phyloP scores from a whole-genome alignment of 2,797 vertebrate species.

The Coreius guichenoti region DNA sequence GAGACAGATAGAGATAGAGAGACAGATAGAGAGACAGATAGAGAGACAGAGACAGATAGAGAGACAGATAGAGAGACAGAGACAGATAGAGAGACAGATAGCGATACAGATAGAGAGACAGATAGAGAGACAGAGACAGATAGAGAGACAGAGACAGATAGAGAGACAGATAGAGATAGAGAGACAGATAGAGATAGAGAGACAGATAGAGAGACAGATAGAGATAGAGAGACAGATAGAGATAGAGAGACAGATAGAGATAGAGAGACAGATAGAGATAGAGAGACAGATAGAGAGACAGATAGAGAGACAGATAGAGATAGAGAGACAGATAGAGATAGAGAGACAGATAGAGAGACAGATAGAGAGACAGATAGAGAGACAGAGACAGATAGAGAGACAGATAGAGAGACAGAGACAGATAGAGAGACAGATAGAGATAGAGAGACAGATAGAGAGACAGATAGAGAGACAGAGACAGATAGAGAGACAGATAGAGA shows the following conservation, averaged over 20 bases:
- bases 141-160: fast-evolving
- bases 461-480: fast-evolving
- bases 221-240: not conserved
- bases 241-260: fast-evolving
- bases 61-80: not conserved
- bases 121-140: not conserved
- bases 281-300: fast-evolving
- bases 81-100: fast-evolving
- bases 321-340: not conserved
- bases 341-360: too few species aligned
- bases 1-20: fast-evolving
- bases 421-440: not conserved
- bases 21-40: fast-evolving
- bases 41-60: fast-evolving
- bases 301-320: fast-evolving
- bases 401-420: fast-evolving
- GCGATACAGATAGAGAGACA: fast-evolving
- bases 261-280: fast-evolving
- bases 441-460: fast-evolving
- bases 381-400: fast-evolving
- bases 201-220: fast-evolving
- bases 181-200: not conserved
- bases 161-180: fast-evolving
- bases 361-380: fast-evolving
- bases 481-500: not conserved